phyloP scores from a whole-genome alignment of 2,113 vertebrate genomes.

The Plecturocebus donacophilus region DNA sequence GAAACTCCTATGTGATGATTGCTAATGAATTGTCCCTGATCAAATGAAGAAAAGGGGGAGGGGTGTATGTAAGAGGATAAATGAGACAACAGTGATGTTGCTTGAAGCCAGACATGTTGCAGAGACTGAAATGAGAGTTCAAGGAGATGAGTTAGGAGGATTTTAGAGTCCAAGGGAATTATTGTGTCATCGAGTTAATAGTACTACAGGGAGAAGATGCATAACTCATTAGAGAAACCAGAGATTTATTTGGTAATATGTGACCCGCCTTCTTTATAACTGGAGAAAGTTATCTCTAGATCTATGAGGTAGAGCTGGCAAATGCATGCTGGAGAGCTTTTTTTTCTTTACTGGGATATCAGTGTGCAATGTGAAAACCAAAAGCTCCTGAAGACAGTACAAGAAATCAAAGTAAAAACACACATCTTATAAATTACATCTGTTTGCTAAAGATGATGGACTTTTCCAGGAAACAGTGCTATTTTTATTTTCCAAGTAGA shows the following conservation, averaged over 20 bases:
- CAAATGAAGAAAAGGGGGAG: not conserved
- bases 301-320: conserved; percentile 10
- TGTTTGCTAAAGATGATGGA: conserved; percentile 24
- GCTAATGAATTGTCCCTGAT: not conserved
- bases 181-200: conserved; percentile 42
- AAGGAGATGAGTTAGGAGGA: conserved; percentile 25
- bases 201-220: conserved; percentile 23
- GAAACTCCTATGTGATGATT: not conserved
- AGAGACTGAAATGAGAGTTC: not conserved
- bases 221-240: conserved; percentile 35
- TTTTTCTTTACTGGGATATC: not conserved
- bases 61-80: not conserved
- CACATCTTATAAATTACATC: not conserved
- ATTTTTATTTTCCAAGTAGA: not conserved
- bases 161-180: conserved; percentile 47
- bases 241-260: conserved; percentile 49
- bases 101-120: not conserved
- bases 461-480: not conserved
- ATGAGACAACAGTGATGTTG: not conserved
- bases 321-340: not conserved
- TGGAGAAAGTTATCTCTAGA: conserved; percentile 50
- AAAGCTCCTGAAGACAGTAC: not conserved
- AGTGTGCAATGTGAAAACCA: not conserved
- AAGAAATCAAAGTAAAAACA: conserved; percentile 17
- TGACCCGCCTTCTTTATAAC: conserved; percentile 23